These are phyloP conservation scores for Ochotona curzoniae DNA, from an alignment of 2,113 vertebrate species.

Conservation along the genomic window DNA sequence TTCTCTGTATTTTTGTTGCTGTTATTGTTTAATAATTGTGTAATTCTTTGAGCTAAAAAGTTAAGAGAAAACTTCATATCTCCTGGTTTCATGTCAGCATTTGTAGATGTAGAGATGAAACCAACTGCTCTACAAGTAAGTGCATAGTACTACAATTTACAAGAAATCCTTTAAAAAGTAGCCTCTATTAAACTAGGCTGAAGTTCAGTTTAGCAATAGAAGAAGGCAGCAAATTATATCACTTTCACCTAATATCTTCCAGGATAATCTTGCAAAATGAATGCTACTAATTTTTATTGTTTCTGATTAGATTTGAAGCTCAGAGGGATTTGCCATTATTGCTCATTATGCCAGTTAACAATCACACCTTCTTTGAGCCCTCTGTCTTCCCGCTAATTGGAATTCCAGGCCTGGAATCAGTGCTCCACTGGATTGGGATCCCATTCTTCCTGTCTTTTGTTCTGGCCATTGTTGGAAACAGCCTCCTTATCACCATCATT, in stretches of 20 bases:
- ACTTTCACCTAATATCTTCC: too few species aligned
- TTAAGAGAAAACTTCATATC: not conserved
- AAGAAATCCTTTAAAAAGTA: not conserved
- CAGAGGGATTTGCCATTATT: not conserved
- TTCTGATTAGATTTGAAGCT: not conserved
- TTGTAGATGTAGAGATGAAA: not conserved
- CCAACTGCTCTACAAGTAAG: too few species aligned
- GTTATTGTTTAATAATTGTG: not conserved
- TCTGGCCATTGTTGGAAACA: conserved; percentile 15
- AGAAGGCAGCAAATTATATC: not conserved
- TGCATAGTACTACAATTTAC: not conserved
- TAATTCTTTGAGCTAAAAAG: not conserved
- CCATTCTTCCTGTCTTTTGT: conserved; percentile 1
- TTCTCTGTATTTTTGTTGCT: not conserved
- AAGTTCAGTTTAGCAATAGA: not conserved
- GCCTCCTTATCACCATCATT: not conserved
- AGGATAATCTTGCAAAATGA: not conserved
- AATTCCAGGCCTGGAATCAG: not conserved
- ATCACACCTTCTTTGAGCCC: conserved; percentile 34
- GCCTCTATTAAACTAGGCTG: not conserved
- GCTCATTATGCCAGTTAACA: not conserved
- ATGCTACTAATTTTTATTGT: not conserved
- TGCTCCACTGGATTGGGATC: not conserved
- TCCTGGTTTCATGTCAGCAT: too few species aligned
- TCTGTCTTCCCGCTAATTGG: conserved; percentile 14